A percentile compares a stretch with the other conserved stretches of the same genome.
Conservation (phyloP, 2,888 invertebrate genomes). For the Thera britannica region DNA sequence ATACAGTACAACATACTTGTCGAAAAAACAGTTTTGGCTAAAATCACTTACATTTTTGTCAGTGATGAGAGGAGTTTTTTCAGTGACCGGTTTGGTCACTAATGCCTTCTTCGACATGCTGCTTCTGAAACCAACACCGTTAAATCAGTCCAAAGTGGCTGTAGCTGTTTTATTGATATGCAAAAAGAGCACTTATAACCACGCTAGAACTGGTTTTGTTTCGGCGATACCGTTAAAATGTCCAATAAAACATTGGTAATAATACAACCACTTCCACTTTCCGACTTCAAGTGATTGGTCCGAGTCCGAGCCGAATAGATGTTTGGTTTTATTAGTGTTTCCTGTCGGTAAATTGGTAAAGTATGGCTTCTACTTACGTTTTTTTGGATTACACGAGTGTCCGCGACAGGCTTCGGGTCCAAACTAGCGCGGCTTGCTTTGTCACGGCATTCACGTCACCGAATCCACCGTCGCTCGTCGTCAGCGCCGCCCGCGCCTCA, state of each 20-base stretch:
- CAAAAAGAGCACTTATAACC: constrained; percentile 21
- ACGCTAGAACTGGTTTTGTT: constrained; percentile 28
- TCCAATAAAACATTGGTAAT: constrained; percentile 6
- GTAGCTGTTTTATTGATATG: constrained; percentile 9
- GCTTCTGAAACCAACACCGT: constrained; percentile 39
- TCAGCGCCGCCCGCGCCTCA: no score
- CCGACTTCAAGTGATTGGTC: constrained; percentile 10
- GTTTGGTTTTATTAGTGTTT: constrained; percentile 47
- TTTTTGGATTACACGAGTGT: constrained; percentile 25
- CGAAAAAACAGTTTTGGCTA: not conserved
- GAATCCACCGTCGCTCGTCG: no score
- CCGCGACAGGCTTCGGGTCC: constrained; percentile 33
- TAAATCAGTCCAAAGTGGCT: not conserved
- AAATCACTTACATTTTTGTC: constrained; percentile 60
- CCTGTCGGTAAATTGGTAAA: constrained; percentile 49
- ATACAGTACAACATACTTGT: no score
- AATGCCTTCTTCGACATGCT: constrained; percentile 61
- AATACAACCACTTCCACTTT: not conserved
- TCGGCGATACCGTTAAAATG: constrained; percentile 4
- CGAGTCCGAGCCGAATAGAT: constrained; percentile 33
- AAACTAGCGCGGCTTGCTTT: constrained; percentile 32
- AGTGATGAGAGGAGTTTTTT: constrained; percentile 66
- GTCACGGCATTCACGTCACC: not conserved
- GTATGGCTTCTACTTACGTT: constrained; percentile 55
- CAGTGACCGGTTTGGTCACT: constrained; percentile 52